phyloP scores from a whole-genome alignment of 2,888 invertebrate species.

The Philhelius pedissequus region DNA sequence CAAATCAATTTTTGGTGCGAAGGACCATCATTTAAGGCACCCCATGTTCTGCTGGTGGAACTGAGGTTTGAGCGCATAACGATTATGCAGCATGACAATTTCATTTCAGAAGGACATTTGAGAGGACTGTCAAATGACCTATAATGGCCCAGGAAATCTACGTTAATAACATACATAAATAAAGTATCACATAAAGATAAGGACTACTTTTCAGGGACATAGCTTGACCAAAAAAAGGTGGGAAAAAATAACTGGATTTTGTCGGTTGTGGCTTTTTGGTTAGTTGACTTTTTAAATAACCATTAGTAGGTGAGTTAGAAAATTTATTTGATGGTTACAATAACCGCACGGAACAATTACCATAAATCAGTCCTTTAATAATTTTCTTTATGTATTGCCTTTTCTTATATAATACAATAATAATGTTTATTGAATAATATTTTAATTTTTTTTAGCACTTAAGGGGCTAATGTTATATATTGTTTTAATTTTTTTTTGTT shows the following conservation, averaged over 20 bases:
- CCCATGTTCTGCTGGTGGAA: constrained; percentile 25
- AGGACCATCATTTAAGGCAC: constrained; percentile 29
- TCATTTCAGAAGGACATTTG: constrained; percentile 32
- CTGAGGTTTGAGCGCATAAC: constrained; percentile 30
- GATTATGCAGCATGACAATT: constrained; percentile 62
- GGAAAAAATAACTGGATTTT: neutral
- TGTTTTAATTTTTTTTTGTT: too few species aligned
- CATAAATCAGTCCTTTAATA: too few species aligned
- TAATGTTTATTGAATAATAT: too few species aligned
- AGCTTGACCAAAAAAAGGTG: neutral
- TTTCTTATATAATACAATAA: too few species aligned
- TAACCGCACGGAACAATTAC: too few species aligned
- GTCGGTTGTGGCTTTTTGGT: neutral
- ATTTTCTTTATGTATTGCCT: too few species aligned
- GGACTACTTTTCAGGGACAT: neutral
- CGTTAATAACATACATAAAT: constrained; percentile 7
- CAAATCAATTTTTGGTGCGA: constrained; percentile 60
- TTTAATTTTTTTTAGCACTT: too few species aligned
- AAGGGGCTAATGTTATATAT: too few species aligned
- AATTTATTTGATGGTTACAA: too few species aligned
- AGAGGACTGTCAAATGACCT: neutral
- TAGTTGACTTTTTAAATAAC: too few species aligned
- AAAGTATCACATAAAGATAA: constrained; percentile 17
- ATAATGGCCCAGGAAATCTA: constrained; percentile 36
- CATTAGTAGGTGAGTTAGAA: too few species aligned